phyloP scores from a whole-genome alignment of 2,888 invertebrate genomes.

The Sarcophaga carnaria region DNA sequence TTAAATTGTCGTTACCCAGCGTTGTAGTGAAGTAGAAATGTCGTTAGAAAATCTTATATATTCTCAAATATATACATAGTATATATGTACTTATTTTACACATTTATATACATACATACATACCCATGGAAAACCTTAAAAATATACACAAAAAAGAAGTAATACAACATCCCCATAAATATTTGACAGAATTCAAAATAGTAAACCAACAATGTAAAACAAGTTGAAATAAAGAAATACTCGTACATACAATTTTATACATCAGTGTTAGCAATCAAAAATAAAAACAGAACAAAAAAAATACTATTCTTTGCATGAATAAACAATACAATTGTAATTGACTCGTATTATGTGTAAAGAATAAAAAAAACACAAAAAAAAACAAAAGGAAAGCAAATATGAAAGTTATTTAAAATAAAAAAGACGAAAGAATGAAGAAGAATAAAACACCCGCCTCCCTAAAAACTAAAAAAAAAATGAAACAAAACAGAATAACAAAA shows the following conservation, averaged over 20 bases:
- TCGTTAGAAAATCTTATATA: constrained; percentile 64
- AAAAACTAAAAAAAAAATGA: constrained; percentile 13
- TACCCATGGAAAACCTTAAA: constrained; percentile 3
- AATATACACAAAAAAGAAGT: neutral
- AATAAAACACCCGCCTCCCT: constrained; percentile 59
- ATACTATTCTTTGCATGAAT: constrained; percentile 28
- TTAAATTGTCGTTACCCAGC: constrained; percentile 71
- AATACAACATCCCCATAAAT: constrained; percentile 2
- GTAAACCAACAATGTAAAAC: constrained; percentile 3
- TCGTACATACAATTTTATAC: neutral
- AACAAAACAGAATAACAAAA: constrained; percentile 48
- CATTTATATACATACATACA: constrained; percentile 34
- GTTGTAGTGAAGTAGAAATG: constrained; percentile 68
- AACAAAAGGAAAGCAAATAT: no score
- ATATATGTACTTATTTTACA: constrained; percentile 16
- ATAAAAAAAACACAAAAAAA: neutral
- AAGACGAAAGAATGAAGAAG: neutral
- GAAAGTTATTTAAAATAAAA: neutral
- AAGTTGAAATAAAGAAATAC: neutral
- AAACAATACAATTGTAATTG: constrained; percentile 34
- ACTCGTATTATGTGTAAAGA: constrained; percentile 42
- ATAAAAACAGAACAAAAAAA: constrained; percentile 38
- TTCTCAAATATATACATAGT: constrained; percentile 50
- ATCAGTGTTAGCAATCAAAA: constrained; percentile 28
- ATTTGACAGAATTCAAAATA: constrained; percentile 27